These are phyloP conservation scores for Adela reaumurella DNA, from an alignment of 2,888 invertebrate genomes.

Conservation along the genomic window DNA sequence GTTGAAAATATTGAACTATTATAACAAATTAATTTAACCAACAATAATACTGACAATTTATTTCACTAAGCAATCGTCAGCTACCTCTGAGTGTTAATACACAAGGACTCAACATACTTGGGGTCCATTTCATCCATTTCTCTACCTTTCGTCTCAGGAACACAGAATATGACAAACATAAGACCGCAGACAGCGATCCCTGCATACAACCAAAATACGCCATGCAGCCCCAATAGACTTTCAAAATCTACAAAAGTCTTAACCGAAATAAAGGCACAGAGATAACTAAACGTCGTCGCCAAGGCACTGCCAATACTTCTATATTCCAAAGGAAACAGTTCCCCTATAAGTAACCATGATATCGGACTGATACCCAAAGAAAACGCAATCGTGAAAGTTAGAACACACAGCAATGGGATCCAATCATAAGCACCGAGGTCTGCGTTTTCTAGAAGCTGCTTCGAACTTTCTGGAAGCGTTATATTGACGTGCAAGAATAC, in stretches of 20 bases:
- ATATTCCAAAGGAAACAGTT: slow-evolving; percentile 68
- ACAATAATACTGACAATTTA: slow-evolving; percentile 1
- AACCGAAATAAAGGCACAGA: slow-evolving; percentile 81
- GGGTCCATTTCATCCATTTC: slow-evolving; percentile 87
- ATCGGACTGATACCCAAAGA: slow-evolving; percentile 76
- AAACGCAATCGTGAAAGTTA: slow-evolving; percentile 80
- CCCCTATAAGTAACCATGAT: slow-evolving; percentile 68
- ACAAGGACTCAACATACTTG: slow-evolving; percentile 56
- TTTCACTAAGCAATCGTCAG: background rate
- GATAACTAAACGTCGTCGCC: slow-evolving; percentile 79
- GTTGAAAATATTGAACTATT: background rate
- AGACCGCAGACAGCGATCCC: slow-evolving; percentile 75
- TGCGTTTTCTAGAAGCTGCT: slow-evolving; percentile 24
- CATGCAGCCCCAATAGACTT: slow-evolving; percentile 68
- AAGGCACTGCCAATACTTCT: slow-evolving; percentile 66
- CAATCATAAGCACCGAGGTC: slow-evolving; percentile 64
- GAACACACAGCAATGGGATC: slow-evolving; percentile 80
- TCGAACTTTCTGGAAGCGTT: slow-evolving; percentile 21
- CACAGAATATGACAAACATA: slow-evolving; percentile 77
- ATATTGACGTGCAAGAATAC: slow-evolving; percentile 24
- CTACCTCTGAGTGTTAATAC: slow-evolving; percentile 48
- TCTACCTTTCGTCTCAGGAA: slow-evolving; percentile 88
- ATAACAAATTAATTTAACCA: background rate
- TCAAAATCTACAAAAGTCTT: slow-evolving; percentile 81
- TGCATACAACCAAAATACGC: slow-evolving; percentile 85